Evolutionary conservation across 2,113 vertebrate genomes (phyloP), one percentile per base, ranked within the genome.

Genomic region (Phrynocephalus versicolor): DNA sequence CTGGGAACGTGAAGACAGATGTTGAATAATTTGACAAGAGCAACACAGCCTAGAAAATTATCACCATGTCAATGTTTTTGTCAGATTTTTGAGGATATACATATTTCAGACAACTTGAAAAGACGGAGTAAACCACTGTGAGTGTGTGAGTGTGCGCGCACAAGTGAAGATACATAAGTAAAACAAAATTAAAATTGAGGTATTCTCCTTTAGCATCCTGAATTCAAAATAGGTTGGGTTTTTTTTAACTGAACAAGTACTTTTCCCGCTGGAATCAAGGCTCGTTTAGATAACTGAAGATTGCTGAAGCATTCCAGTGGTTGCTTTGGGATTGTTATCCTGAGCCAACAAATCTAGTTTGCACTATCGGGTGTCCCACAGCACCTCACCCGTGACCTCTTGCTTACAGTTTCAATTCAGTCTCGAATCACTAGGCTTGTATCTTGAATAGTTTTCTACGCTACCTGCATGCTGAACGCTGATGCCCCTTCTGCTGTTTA

Each of bases 1-100:
- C 93, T 96, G 95, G 91, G 95, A 97, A 95, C 96, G 95, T 94
- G 96, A 96, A 97, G 96, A 96, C 95, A 96, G 96, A 97, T 96
- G 96, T 95, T 95, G 96, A 96, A 95, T 96, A 96, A 96, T 97
- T 96, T 96, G 96, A 96, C 95, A 95, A 90, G 92, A 96, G 91
- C 94, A 95, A 95, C 93, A 92, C 90, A 92, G 94, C 93, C 96
- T 94, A 96, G 93, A 94, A 95, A 96, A 96, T 96, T 95, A 96
- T 97, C 94, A 95, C 94, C 23, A 1, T 95, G 94, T 96, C 95
- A 93, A 91, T 25, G 88, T 89, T 93, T 88, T 70, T 88, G 73
- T 30, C 84, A 84, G 81, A 51, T 78, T 91, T 81, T 87, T 82
- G 87, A 86, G 89, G 85, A 86, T 86, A 18, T 87, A 78, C 82